phyloP scores from a whole-genome alignment of 2,797 vertebrate genomes.

The Sardinella longiceps region DNA sequence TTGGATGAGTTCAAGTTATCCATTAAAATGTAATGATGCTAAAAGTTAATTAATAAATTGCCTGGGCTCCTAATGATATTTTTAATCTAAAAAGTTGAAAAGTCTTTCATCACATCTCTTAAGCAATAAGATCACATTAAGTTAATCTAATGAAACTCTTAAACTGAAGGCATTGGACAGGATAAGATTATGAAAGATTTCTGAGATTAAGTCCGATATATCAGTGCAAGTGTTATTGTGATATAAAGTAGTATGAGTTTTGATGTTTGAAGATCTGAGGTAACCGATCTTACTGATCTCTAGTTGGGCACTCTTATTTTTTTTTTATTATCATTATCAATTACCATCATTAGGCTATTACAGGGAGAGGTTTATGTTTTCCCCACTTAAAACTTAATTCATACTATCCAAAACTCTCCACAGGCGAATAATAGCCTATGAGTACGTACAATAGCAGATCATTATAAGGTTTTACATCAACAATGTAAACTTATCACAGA shows the following conservation, averaged over 20 bases:
- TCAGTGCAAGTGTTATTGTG: not conserved
- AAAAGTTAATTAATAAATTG: not conserved
- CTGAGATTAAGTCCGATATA: not conserved
- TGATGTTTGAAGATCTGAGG: not conserved
- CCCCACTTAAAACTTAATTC: not conserved
- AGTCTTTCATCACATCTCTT: constrained; percentile 10
- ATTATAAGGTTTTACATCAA: too few relatives aligned
- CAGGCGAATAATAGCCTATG: too few relatives aligned
- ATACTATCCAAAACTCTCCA: not conserved
- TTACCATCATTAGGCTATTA: not conserved
- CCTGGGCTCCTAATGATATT: not conserved
- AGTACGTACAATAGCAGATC: too few relatives aligned
- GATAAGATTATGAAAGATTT: not conserved
- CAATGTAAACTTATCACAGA: not conserved
- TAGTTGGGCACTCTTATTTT: not conserved
- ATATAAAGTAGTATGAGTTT: not conserved
- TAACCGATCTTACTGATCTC: not conserved
- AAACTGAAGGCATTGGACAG: not conserved
- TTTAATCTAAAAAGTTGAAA: constrained; percentile 17
- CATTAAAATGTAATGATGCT: constrained; percentile 1
- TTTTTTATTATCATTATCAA: not conserved
- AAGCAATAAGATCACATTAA: not conserved
- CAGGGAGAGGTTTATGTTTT: not conserved
- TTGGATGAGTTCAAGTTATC: not conserved
- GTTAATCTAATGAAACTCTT: not conserved